Base-by-base conservation (phyloP, 1,140 invertebrate genomes). In the Heliconius nattereri region DNA sequence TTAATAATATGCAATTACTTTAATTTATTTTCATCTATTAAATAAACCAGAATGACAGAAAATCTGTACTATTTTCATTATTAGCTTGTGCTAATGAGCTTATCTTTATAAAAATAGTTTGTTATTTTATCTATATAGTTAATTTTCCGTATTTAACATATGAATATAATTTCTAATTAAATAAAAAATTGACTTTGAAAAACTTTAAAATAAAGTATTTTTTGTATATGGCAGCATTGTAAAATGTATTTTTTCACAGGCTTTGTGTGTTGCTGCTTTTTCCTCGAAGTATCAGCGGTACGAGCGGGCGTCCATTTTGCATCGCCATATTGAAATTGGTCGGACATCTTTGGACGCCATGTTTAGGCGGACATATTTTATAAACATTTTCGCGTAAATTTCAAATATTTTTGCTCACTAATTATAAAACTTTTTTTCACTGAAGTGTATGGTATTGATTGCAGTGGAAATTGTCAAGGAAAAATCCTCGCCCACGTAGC, bases 321-420 rank as follows among this genome's bases (percentile, higher is more conserved):
- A 90, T 92, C 93, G 94, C 93, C 93, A 94, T 94, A 93, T 93
- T 95, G 93, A 94, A 94, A 94, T 95, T 94, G 89, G 94, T 94
- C 94, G 93, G 93, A 94, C 94, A 95, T 95, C 92, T 95, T 95
- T 94, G 93, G 93, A 94, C 94, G 94, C 94, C 94, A 95, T 95
- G 94, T 95, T 95, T 94, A 94, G 94, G 93, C 93, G 90, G 94
- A 94, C 94, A 94, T 94, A 94, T 94, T 94, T 94, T 94, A 94
- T 94, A 94, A 94, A 94, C 93, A 94, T 94, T 94, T 94, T 94
- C 94, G 94, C 94, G 94, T 94, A 94, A 94, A 93, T 94, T 94
- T 94, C 92, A 94, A 94, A 94, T 94, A 94, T 94, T 94, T 92
- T 91, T 89, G 79, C 87, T 85, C 85, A 86, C 88, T 90, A 90